Evolutionary conservation across 2,113 vertebrate species (phyloP), one percentile per base, ranked within the genome.

Genomic region (Laterallus jamaicensis): DNA sequence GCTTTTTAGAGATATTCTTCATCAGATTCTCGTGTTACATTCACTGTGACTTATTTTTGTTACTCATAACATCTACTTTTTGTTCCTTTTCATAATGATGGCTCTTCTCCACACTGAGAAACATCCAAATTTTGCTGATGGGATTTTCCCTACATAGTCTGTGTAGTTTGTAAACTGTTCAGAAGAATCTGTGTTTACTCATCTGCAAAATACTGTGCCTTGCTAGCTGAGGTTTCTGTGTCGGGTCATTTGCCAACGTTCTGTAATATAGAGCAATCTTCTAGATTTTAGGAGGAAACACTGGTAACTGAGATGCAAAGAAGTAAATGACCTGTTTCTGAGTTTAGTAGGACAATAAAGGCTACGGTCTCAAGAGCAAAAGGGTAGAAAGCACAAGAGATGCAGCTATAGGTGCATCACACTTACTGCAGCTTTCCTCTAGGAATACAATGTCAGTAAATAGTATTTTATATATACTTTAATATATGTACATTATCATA

Each of bases 381-480:
- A 22, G 24, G 66, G 31, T 18, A n/a, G 37, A 20, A 69, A 78
- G 25, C 7, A 2, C 22, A 25, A 20, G 25, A 35, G 75, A 22
- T 24, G 9, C 0, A 76, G 29, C 7, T 21, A 7, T 1, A 25
- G 32, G 22, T 19, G 37, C 10, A 59, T 10, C 13, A 25, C 26
- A 9, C 37, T 40, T 28, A 21, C 13, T 70, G 52, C 50, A 80
- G 63, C 21, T 2, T 37, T 70, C 56, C n/a, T 52, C 37, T 52
- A 21, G 60, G 24, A 40, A 40, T 13, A 22, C 58, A 35, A 1
- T 12, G 29, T 11, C 62, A 70, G 10, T 7, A 59, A 80, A 32
- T 20, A 58, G 5, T 12, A 20, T 52, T 39, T 44, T 32, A 8
- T 9, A n/a, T 24, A 2, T 4, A 12, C 9, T 74, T 89, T 20